phyloP scores from a whole-genome alignment of 2,888 invertebrate species.

The Acronicta aceris region DNA sequence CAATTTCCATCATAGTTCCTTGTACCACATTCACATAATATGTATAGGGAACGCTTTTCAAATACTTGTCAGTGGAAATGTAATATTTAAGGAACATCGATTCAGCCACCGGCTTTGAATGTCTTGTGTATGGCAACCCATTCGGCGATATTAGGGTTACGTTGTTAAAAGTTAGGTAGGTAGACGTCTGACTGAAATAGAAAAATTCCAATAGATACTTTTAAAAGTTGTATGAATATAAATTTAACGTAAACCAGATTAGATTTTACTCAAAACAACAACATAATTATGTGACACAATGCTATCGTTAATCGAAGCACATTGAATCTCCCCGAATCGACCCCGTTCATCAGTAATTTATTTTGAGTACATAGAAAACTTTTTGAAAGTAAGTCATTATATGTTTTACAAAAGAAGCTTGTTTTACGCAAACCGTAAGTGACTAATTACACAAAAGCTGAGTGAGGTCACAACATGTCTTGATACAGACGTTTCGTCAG shows the following conservation, averaged over 20 bases:
- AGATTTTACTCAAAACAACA: no score
- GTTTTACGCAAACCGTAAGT: no score
- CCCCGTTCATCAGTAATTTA: no score
- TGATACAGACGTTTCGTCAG: no score
- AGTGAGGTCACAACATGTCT: no score
- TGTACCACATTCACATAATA: slow-evolving; percentile 91
- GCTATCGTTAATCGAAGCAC: no score
- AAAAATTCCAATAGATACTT: background rate
- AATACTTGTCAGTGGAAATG: slow-evolving; percentile 81
- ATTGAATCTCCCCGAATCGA: no score
- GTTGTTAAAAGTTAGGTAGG: slow-evolving; percentile 90
- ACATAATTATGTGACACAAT: no score
- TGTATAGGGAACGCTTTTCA: slow-evolving; percentile 89
- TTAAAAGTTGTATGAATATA: background rate
- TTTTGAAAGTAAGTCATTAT: no score
- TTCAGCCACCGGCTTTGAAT: slow-evolving; percentile 69
- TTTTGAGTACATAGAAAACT: no score
- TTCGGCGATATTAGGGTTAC: slow-evolving; percentile 91
- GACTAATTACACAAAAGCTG: no score
- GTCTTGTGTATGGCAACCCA: slow-evolving; percentile 83
- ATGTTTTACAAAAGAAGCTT: no score
- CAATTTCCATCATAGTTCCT: slow-evolving; percentile 87
- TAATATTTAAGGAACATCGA: slow-evolving; percentile 86
- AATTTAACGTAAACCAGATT: background rate
- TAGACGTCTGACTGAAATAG: slow-evolving; percentile 73